Base-by-base conservation (phyloP, 1,140 invertebrate species). In the Papilio aristodemus region DNA sequence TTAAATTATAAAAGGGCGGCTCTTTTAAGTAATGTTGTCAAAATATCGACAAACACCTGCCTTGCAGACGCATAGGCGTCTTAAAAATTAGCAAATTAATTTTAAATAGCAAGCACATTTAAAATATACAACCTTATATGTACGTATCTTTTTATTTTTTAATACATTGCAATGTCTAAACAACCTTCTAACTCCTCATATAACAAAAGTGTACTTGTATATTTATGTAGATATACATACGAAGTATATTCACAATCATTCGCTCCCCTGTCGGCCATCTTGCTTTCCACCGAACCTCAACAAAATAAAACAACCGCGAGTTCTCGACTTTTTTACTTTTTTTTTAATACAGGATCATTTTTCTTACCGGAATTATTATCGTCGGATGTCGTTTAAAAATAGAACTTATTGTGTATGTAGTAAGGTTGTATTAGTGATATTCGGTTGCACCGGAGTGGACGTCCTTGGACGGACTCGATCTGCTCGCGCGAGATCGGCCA, bases 311-410 rank as follows among this genome's bases (percentile, higher is more conserved):
- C 86, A 86, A 89, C 79, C 79, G 79, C 80, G 82, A 81, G 78
- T 75, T 85, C 78, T 81, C 68, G 70, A 75, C 81, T 85, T 89
- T 89, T 82, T 90, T 83, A 76, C 76, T 76, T 84, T 89, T 90
- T 91, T 89, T 89, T n/a, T n/a, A n/a, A 86, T 89, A 89, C 87
- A 91, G 89, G 89, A 91, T 91, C 84, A 91, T 91, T 91, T 91
- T 91, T 91, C 89, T 89, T 88, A 81, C 84, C 75, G 75, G 81
- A 80, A 86, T 89, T 84, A 85, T 78, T 71, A 71, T 68, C 66
- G 71, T 46, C 69, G 13, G 32, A 9, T 46, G 71, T 25, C 69
- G 67, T 68, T 62, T 67, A 57, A 89, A 80, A 75, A 70, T 80
- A 43, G 43, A 39, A 27, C 76, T 76, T 83, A 50, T 66, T 4